Conservation (phyloP, 2,888 invertebrate genomes). For the Dioctria linearis region DNA sequence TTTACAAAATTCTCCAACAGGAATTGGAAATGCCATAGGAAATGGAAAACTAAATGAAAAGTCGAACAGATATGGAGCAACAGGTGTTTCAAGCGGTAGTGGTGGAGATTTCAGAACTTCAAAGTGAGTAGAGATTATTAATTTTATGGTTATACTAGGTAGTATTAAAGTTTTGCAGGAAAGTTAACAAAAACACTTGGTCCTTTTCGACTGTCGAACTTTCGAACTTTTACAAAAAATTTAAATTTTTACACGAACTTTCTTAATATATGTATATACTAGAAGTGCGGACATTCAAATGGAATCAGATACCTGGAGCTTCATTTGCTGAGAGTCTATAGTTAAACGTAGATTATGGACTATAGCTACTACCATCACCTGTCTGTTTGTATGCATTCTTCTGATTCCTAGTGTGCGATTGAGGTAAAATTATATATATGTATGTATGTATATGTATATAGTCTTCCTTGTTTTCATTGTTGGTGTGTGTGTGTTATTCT, state of each 20-base stretch:
- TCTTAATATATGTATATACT: conserved; percentile 11
- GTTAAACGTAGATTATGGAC: conserved; percentile 14
- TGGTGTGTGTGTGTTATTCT: not conserved
- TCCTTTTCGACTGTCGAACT: not conserved
- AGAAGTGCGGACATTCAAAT: conserved; percentile 17
- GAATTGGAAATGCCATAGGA: conserved; percentile 44
- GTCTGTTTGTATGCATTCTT: not conserved
- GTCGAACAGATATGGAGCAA: not conserved
- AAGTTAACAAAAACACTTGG: too few species aligned
- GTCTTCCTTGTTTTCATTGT: not conserved
- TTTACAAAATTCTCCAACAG: conserved; percentile 56
- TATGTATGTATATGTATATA: not conserved
- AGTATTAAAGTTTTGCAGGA: not conserved
- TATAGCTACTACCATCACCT: not conserved
- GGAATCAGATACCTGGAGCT: conserved; percentile 38
- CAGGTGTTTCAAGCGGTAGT: not conserved
- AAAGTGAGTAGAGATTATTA: conserved; percentile 11
- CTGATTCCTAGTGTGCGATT: not conserved
- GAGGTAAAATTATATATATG: not conserved
- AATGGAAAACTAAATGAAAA: conserved; percentile 8
- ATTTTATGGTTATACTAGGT: not conserved
- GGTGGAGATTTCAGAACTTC: conserved; percentile 18
- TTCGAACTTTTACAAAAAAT: too few species aligned
- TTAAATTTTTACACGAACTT: conserved; percentile 5
- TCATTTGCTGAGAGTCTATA: conserved; percentile 32